Base-by-base conservation (phyloP, 2,797 vertebrate species). In the Notolepis coatsorum region DNA sequence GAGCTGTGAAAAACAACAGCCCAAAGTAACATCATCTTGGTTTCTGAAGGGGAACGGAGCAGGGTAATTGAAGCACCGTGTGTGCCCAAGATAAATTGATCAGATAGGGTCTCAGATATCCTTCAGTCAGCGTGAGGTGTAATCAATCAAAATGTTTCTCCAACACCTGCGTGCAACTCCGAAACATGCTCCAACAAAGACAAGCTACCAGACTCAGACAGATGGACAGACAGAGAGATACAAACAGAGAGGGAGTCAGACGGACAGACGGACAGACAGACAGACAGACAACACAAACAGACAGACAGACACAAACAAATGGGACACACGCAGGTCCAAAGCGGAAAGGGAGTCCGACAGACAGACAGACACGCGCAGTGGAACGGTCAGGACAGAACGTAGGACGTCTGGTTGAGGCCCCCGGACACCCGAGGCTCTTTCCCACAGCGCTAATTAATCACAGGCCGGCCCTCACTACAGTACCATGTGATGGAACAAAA, bases 361-460 rank as follows among this genome's bases (percentile, higher is more conserved):
- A 15, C 57, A 49, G 13, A 28, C 38, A 38, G 48, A 61, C 15
- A 13, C 20, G 13, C 17, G 49, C 41, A 57, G 33, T 53, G 53
- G 13, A 50, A 13, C n/a, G 42, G 65, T 66, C 60, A 65, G 54
- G 43, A 61, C 49, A n/a, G 62, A 63, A 47, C 62, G 57, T 54
- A 41, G 46, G 66, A 20, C 21, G 20, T 53, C 60, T 58, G 61
- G 51, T 46, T 13, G 39, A 45, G 62, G 68, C 30, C 61, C n/a
- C 64, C 53, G 42, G 73, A 65, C 1, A 37, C 65, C 64, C 2
- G 33, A 55, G 57, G 57, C 53, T 42, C 28, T 30, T 49, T 64
- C 65, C 77, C 54, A 23, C 61, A 50, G 12, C 1, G 8, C 18
- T 79, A 72, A 79, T 80, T 62, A 81, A 68, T 65, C 60, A 48